Conservation (phyloP, 2,113 vertebrate genomes). For the Camelus dromedarius region DNA sequence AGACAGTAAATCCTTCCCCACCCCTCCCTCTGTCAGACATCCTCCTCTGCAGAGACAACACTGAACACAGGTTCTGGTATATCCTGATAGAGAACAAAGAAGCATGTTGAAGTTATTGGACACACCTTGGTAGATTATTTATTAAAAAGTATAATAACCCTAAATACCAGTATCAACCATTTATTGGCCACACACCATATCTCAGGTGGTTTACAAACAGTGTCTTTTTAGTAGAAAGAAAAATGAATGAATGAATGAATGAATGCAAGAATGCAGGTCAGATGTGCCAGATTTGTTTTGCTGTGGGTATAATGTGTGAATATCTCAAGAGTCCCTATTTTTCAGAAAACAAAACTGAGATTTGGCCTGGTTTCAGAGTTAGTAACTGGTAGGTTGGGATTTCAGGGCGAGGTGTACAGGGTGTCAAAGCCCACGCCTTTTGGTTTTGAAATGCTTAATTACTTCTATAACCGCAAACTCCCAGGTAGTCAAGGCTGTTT, state of each 20-base stretch:
- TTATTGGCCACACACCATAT: not conserved
- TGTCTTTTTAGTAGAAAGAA: not conserved
- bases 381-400: not conserved
- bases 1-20: not conserved
- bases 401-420: not conserved
- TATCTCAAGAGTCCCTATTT: not conserved
- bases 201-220: not conserved
- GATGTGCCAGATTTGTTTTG: not conserved
- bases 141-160: not conserved
- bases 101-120: not conserved
- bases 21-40: too few relatives aligned
- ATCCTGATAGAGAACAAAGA: not conserved
- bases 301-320: not conserved
- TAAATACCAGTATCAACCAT: not conserved
- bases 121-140: not conserved
- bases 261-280: not conserved
- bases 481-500: not conserved
- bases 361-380: not conserved
- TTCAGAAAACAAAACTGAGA: not conserved
- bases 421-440: not conserved
- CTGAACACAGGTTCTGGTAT: not conserved
- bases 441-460: conserved; percentile 21
- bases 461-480: not conserved
- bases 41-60: not conserved
- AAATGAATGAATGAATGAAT: not conserved